Conservation (phyloP, 2,113 vertebrate genomes). For the Progne subis region DNA sequence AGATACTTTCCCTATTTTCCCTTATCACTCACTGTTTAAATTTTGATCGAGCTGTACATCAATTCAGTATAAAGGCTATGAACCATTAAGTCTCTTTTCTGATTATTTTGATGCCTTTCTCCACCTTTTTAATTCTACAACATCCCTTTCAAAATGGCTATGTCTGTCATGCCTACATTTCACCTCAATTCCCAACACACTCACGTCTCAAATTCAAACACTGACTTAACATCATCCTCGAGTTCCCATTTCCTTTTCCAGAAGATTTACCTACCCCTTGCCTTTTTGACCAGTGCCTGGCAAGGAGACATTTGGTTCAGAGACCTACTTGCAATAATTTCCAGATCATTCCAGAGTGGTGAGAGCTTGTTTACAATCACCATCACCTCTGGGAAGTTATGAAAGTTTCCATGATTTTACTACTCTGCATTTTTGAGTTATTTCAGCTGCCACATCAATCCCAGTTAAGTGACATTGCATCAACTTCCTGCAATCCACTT, state of each 20-base stretch:
- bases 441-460: constrained; percentile 31
- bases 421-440: background rate
- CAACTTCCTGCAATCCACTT: background rate
- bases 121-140: background rate
- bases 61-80: background rate
- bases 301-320: background rate
- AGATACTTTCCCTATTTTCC: background rate
- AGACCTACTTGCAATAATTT: background rate
- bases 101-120: background rate
- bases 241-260: background rate
- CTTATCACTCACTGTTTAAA: background rate
- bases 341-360: background rate
- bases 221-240: rapidly evolving
- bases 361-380: background rate
- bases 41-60: background rate
- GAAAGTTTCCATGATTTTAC: background rate
- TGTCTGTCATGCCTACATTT: background rate
- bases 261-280: background rate
- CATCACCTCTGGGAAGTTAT: background rate
- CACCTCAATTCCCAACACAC: background rate
- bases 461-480: background rate
- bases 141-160: background rate
- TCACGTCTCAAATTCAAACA: background rate
- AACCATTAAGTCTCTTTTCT: background rate
- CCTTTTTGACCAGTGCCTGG: background rate